Conservation (phyloP, 2,797 vertebrate species). For the Triplophysa yarkandensis region DNA sequence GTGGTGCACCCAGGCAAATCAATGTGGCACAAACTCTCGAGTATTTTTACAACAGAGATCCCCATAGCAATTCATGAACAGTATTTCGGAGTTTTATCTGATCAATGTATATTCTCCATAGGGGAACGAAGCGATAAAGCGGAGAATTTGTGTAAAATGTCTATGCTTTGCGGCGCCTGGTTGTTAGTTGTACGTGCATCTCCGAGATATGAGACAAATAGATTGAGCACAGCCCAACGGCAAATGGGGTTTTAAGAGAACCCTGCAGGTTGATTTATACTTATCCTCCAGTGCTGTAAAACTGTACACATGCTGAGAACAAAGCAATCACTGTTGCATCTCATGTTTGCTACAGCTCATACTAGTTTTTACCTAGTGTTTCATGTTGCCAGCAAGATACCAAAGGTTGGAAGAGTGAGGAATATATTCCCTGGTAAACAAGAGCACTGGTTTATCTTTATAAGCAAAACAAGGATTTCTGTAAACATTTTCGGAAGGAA, state of each 20-base stretch:
- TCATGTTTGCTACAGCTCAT: conserved; percentile 53
- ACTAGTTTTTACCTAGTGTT: conserved; percentile 10
- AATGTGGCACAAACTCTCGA: conserved; percentile 4
- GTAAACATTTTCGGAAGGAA: conserved; percentile 3
- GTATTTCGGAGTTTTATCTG: neutral
- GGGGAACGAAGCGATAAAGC: neutral
- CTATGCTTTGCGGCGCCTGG: neutral
- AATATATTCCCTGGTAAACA: conserved; percentile 33
- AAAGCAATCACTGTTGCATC: conserved; percentile 55
- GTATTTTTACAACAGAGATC: conserved; percentile 5
- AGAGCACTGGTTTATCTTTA: conserved; percentile 40
- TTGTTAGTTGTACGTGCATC: conserved; percentile 29
- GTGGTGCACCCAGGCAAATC: conserved; percentile 13
- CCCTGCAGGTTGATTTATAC: conserved; percentile 55
- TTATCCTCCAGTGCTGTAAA: conserved; percentile 53
- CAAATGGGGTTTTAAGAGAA: conserved; percentile 24
- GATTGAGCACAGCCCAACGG: conserved; percentile 19
- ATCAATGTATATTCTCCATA: neutral
- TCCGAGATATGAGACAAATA: conserved; percentile 30
- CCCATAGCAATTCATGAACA: neutral
- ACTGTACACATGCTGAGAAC: conserved; percentile 54
- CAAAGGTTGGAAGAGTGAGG: conserved; percentile 1
- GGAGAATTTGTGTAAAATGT: neutral
- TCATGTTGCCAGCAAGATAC: conserved; percentile 14
- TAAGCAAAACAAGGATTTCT: conserved; percentile 15